Evolutionary conservation across 2,797 vertebrate genomes (phyloP).

Genomic region (Adrianichthys oophorus): DNA sequence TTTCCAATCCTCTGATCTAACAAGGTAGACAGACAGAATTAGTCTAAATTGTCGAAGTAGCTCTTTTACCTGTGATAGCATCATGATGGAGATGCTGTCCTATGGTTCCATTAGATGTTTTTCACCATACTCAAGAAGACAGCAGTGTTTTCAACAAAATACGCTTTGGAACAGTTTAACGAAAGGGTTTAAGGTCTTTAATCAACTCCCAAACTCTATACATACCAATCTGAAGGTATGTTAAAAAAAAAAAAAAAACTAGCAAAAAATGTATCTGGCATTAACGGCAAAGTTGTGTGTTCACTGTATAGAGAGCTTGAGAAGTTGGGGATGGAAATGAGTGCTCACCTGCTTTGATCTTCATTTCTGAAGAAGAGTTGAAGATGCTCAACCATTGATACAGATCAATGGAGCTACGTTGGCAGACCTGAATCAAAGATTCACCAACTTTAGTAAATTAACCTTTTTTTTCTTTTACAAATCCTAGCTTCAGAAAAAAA

Average conservation of each 20-base stretch:
- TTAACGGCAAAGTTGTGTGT: background rate
- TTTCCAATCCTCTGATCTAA: no score
- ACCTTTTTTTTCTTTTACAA: constrained; percentile 1
- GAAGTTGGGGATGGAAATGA: constrained; percentile 9
- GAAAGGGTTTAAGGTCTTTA: background rate
- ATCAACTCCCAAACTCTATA: background rate
- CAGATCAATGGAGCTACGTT: constrained; percentile 22
- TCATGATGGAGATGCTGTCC: no score
- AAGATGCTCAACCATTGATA: constrained; percentile 24
- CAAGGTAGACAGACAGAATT: no score
- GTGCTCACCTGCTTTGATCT: constrained; percentile 33
- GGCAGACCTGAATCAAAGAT: constrained; percentile 15
- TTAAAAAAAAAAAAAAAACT: background rate
- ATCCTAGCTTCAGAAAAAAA: background rate
- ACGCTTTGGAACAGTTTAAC: no score
- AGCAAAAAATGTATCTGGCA: background rate
- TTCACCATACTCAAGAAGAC: no score
- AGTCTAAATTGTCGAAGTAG: no score
- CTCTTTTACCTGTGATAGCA: no score
- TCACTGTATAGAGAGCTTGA: background rate
- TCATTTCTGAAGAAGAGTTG: constrained; percentile 25
- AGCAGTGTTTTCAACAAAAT: no score
- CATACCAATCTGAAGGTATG: no score
- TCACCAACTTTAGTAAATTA: constrained; percentile 1
- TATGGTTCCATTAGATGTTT: no score